Evolutionary conservation across 2,797 vertebrate species (phyloP).

Genomic region (Apogon talboti): DNA sequence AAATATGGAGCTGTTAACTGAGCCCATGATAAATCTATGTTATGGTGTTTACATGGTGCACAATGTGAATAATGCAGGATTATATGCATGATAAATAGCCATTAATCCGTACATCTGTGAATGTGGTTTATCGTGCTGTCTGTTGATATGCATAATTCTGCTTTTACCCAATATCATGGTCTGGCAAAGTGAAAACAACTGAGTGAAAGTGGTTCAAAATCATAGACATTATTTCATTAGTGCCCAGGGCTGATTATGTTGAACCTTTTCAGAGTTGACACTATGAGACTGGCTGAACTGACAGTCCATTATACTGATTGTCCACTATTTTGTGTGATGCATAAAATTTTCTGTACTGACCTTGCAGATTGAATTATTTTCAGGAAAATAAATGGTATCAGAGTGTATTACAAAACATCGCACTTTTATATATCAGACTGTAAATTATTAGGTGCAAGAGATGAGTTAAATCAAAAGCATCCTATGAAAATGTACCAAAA

Average conservation of each 20-base stretch:
- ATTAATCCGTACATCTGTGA: conserved; percentile 56
- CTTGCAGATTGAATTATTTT: conserved; percentile 18
- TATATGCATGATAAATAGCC: conserved; percentile 60
- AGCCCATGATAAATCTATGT: conserved; percentile 49
- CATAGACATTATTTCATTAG: conserved; percentile 39
- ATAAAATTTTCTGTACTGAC: conserved; percentile 9
- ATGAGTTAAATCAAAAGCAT: background rate
- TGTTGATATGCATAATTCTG: conserved; percentile 37
- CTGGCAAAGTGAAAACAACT: conserved; percentile 32
- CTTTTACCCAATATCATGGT: conserved; percentile 41
- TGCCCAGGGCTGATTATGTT: conserved; percentile 27
- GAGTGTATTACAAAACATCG: background rate
- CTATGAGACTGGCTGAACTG: conserved; percentile 15
- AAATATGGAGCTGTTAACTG: conserved; percentile 42
- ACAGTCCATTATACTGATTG: conserved; percentile 44
- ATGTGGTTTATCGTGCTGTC: conserved; percentile 49
- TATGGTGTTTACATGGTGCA: conserved; percentile 42
- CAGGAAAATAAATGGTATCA: background rate
- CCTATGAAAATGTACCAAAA: background rate
- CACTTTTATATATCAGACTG: background rate
- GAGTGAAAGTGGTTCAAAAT: conserved; percentile 23
- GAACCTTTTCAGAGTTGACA: conserved; percentile 21
- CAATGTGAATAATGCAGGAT: conserved; percentile 65
- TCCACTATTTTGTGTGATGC: conserved; percentile 11
- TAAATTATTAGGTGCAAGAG: background rate